Base-by-base conservation (phyloP, 2,888 invertebrate genomes). In the Epiperipatus broadwayi region DNA sequence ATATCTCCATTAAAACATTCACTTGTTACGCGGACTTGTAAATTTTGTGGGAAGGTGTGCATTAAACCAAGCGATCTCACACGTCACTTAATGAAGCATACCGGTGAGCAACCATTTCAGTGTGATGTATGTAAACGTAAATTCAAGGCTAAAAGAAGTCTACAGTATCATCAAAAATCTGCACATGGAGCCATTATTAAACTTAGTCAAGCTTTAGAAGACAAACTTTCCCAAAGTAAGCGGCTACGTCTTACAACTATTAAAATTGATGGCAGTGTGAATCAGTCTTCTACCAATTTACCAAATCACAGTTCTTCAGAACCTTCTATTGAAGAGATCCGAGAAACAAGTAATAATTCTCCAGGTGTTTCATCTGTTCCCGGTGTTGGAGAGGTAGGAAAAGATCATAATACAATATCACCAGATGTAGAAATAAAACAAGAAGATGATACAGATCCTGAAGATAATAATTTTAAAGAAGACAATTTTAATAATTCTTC, bases 131-230 rank as follows among this genome's bases (percentile, higher is more conserved):
- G 54, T 43, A 44, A 47, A 7, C 52, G 51, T 40, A 47, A 49
- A 7, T 56, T 55, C 46, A 56, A 56, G 39, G 53, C 55, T 14
- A 56, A 56, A 41, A 45, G 53, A 20, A 55, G 52, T 39, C 49
- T 56, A 14, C 52, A 54, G 40, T 50, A 53, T 30, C 56, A 56
- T 39, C 48, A 50, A 42, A 52, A 53, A 27, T 52, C 53, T 7
- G 48, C 50, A 2, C 56, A 56, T 44, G 52, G 53, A 30, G 41
- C 52, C 12, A 48, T 52, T 32, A 49, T 54, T 4, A 52, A 55
- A 30, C 47, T 55, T 5, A 55, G 55, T 44, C 54, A 53, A 2
- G 54, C 53, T 3, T 46, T 55, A 12, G 52, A 53, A 40, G 53
- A 53, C 7, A 43, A 43, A 25, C 37, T 43, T 10, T 33, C 25